Evolutionary conservation across 1,140 invertebrate genomes (phyloP).

Genomic region (Drosophila tsacasi): DNA sequence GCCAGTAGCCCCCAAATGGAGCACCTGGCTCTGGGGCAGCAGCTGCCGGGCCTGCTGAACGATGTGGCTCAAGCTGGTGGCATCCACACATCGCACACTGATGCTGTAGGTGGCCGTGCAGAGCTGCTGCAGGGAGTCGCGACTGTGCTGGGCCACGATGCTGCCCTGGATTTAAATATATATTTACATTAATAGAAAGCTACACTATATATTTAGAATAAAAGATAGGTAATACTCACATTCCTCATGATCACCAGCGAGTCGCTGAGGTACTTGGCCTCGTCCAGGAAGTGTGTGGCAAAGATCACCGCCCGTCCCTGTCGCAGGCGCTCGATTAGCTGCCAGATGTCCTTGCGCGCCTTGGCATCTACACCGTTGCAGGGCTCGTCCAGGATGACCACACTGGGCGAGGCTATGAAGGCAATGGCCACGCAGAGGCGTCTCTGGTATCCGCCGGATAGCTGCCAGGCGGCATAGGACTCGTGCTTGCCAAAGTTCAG

Average conservation of each 20-base stretch:
- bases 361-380: conserved; percentile 93
- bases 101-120: conserved; percentile 72
- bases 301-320: conserved; percentile 89
- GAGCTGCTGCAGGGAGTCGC: conserved; percentile 69
- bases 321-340: conserved; percentile 89
- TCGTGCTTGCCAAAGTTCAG: conserved; percentile 87
- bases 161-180: conserved; percentile 50
- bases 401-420: conserved; percentile 88
- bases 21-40: conserved; percentile 41
- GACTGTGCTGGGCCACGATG: conserved; percentile 79
- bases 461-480: conserved; percentile 86
- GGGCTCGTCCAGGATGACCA: conserved; percentile 94
- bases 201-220: too few relatives aligned
- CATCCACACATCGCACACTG: conserved; percentile 58
- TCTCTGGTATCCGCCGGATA: conserved; percentile 88
- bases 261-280: conserved; percentile 89
- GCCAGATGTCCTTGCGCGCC: conserved; percentile 91
- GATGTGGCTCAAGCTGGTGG: conserved; percentile 23
- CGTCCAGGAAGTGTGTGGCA: conserved; percentile 90
- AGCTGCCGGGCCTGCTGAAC: conserved; percentile 41
- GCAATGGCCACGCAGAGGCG: conserved; percentile 89
- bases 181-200: too few relatives aligned
- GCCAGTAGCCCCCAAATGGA: conserved; percentile 6
- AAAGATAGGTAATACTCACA: conserved; percentile 86
- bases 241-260: conserved; percentile 88